phyloP scores from a whole-genome alignment of 2,888 invertebrate species.

The Eupeodes luniger region DNA sequence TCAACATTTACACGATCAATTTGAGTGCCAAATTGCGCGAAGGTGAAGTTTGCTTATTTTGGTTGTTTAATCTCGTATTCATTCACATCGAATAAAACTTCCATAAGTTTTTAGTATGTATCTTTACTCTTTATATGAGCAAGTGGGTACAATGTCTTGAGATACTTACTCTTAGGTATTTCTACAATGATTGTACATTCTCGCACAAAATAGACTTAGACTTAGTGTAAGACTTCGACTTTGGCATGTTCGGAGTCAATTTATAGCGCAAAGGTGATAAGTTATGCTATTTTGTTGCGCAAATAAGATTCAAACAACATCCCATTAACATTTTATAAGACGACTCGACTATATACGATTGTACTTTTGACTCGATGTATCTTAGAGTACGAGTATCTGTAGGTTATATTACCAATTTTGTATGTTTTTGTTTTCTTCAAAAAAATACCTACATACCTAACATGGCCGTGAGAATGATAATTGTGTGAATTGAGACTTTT shows the following conservation, averaged over 20 bases:
- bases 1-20: slow-evolving; percentile 66
- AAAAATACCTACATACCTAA: slow-evolving; percentile 28
- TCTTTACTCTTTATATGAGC: slow-evolving; percentile 21
- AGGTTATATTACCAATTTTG: slow-evolving; percentile 63
- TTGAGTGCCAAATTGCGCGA: slow-evolving; percentile 55
- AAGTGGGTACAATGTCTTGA: slow-evolving; percentile 18
- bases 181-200: background rate
- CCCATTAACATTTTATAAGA: slow-evolving; percentile 49
- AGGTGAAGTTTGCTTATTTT: slow-evolving; percentile 26
- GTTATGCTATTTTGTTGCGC: slow-evolving; percentile 71
- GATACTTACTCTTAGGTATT: background rate
- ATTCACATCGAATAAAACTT: slow-evolving; percentile 21
- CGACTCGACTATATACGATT: slow-evolving; percentile 12
- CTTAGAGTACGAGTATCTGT: background rate
- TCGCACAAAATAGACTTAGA: background rate
- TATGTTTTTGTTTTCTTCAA: background rate
- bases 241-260: slow-evolving; percentile 68
- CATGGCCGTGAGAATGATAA: slow-evolving; percentile 65
- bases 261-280: slow-evolving; percentile 73
- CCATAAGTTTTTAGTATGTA: background rate
- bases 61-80: background rate
- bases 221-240: slow-evolving; percentile 29
- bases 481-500: slow-evolving; percentile 54
- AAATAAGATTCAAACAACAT: slow-evolving; percentile 61
- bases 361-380: slow-evolving; percentile 43